These are phyloP conservation scores for Ammodytes dubius DNA, from an alignment of 2,113 vertebrate genomes.

Conservation along the genomic window DNA sequence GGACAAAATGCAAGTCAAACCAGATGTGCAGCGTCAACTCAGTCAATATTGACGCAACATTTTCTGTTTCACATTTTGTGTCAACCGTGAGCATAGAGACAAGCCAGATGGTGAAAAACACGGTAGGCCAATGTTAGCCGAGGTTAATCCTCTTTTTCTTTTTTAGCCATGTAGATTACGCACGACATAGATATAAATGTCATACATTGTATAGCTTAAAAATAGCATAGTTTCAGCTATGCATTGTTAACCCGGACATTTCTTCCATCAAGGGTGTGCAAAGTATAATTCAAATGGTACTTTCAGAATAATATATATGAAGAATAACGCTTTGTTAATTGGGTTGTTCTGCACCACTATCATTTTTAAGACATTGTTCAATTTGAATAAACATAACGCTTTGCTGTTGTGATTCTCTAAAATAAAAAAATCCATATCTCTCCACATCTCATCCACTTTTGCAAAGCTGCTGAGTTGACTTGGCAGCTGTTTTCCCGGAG, in stretches of 20 bases:
- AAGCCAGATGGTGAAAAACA: not conserved
- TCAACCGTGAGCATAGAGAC: not conserved
- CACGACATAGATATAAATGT: not conserved
- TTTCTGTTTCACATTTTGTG: conserved; percentile 1
- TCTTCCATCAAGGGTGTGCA: not conserved
- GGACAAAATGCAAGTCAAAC: not conserved
- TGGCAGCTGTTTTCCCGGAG: conserved; percentile 17
- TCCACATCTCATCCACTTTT: not conserved
- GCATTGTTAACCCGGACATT: not conserved
- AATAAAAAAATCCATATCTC: conserved; percentile 18
- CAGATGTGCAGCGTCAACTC: not conserved
- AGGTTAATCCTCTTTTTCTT: not conserved
- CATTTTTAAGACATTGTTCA: not conserved
- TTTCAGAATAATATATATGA: not conserved
- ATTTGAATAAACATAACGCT: not conserved
- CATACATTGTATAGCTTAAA: too few relatives aligned
- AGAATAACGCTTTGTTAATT: too few relatives aligned
- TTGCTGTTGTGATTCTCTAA: conserved; percentile 10
- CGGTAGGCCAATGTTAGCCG: not conserved
- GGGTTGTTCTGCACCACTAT: not conserved
- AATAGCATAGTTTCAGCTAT: not conserved
- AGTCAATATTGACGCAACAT: not conserved
- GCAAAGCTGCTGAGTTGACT: conserved; percentile 50
- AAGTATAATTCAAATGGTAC: not conserved
- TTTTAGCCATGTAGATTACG: not conserved